Conservation (phyloP, 1,140 invertebrate species). For the Coptotermes formosanus region DNA sequence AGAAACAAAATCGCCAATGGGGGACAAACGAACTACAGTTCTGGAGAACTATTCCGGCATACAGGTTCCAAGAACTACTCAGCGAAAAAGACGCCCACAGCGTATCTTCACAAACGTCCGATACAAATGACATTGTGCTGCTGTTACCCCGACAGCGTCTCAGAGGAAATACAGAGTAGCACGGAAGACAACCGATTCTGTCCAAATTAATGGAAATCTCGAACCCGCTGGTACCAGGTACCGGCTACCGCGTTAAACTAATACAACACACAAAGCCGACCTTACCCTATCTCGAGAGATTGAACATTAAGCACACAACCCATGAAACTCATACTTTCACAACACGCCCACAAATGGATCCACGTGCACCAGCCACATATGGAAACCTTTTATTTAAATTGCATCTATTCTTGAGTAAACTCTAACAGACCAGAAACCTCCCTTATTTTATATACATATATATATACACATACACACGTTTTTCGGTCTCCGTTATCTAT, state of each 20-base stretch:
- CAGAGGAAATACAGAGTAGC: too few species aligned
- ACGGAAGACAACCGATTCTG: neutral
- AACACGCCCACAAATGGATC: neutral
- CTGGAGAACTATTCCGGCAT: too few species aligned
- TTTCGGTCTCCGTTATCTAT: neutral
- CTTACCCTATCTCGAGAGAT: neutral
- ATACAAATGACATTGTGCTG: too few species aligned
- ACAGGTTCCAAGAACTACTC: too few species aligned
- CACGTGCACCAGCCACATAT: neutral
- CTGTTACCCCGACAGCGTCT: too few species aligned
- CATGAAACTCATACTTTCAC: neutral
- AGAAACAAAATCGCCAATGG: too few species aligned
- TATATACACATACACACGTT: neutral
- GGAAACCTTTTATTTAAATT: conserved; percentile 18
- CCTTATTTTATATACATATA: conserved; percentile 3
- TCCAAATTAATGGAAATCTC: neutral
- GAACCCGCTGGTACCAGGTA: neutral
- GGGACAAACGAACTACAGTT: too few species aligned
- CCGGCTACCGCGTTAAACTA: neutral
- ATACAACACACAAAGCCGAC: neutral
- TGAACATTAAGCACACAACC: neutral
- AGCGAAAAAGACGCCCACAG: too few species aligned
- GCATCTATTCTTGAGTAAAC: conserved; percentile 19
- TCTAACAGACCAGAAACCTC: conserved; percentile 14
- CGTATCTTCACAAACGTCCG: too few species aligned